Conservation (phyloP, 2,113 vertebrate species). For the Butorides virescens region DNA sequence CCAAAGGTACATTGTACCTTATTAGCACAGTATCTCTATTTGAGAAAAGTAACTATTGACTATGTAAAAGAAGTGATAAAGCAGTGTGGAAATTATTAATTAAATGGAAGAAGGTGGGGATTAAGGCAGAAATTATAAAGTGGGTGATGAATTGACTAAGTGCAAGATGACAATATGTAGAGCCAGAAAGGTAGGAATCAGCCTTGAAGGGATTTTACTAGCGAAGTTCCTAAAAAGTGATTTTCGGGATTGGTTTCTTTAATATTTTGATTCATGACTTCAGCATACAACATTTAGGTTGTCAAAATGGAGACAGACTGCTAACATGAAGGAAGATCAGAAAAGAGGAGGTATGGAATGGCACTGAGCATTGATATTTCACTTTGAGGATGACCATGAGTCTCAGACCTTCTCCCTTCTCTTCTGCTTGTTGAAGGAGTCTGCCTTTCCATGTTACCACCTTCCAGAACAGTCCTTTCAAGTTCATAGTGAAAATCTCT, state of each 20-base stretch:
- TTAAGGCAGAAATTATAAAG: neutral
- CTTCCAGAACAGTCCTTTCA: neutral
- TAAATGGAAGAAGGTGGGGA: neutral
- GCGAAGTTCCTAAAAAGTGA: neutral
- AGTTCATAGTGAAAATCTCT: neutral
- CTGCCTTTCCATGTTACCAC: neutral
- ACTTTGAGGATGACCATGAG: neutral
- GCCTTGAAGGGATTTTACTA: neutral
- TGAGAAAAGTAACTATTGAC: neutral
- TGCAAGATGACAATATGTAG: neutral
- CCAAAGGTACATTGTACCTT: neutral
- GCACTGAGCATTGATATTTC: neutral
- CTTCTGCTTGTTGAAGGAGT: neutral
- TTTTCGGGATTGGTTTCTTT: neutral
- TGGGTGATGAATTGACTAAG: neutral
- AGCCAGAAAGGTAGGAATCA: neutral
- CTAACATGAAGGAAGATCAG: neutral
- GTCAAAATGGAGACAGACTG: neutral
- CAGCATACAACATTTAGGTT: neutral
- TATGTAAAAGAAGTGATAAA: neutral
- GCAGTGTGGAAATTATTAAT: neutral
- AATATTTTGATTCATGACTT: neutral
- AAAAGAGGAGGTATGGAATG: neutral
- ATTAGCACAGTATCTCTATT: neutral
- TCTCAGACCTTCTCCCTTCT: neutral